A percentile compares a stretch with the other conserved stretches of the same genome.
phyloP scores from a whole-genome alignment of 2,113 vertebrate genomes.

The Podilymbus podiceps region DNA sequence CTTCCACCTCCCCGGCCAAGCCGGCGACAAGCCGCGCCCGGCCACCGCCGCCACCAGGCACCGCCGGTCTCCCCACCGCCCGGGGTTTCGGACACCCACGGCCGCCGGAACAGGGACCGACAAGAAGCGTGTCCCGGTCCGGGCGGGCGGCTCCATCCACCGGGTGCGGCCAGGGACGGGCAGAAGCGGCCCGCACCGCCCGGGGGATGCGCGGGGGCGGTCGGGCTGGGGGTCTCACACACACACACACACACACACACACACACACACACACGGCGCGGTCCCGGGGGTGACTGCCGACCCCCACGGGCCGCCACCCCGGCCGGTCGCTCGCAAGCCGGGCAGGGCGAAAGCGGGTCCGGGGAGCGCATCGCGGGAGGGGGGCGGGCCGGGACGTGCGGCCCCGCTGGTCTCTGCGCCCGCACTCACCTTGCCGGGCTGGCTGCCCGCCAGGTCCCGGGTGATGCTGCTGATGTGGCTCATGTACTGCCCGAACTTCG shows the following conservation, averaged over 20 bases:
- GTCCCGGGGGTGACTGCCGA: background rate
- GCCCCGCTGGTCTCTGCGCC: background rate
- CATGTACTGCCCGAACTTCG: conserved; percentile 75
- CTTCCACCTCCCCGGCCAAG: background rate
- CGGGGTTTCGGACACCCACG: background rate
- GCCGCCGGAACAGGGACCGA: background rate
- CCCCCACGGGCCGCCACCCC: background rate
- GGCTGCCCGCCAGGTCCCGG: conserved; percentile 57
- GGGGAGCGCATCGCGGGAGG: background rate
- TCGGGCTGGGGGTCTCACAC: too few species aligned
- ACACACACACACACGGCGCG: too few species aligned
- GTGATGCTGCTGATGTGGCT: conserved; percentile 72
- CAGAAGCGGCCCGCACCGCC: background rate
- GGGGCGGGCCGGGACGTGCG: background rate
- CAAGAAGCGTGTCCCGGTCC: background rate
- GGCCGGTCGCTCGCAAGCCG: background rate
- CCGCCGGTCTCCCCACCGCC: background rate
- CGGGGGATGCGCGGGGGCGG: background rate
- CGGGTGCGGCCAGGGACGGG: background rate
- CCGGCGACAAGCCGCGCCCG: background rate
- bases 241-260: too few species aligned
- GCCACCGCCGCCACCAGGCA: background rate
- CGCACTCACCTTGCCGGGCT: conserved; percentile 71
- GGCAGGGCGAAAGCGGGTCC: too few species aligned
- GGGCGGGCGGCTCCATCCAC: background rate